Evolutionary conservation across 2,888 invertebrate species (phyloP), one percentile per base, ranked within the genome.

Genomic region (Chromoteleia sp.): DNA sequence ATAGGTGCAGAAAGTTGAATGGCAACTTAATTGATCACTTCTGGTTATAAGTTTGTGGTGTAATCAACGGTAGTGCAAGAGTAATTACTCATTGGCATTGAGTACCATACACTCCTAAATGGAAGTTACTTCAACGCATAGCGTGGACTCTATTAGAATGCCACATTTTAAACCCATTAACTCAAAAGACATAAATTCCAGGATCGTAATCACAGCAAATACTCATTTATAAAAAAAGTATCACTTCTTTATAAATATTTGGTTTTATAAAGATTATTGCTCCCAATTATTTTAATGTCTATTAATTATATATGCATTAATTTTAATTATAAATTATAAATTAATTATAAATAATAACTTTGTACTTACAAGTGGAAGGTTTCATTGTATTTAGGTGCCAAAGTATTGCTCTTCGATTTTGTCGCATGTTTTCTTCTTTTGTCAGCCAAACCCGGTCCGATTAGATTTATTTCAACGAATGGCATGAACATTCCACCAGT

Each of bases 341-440:
- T 7, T 41, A 41, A 41, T 19, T n/a, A 45, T 45, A 7, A 8
- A 19, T 12, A n/a, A 71, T n/a, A 43, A 12, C 8, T 52, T 25
- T 12, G 21, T 61, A 89, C 98, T 97, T 93, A 99, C 99, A 99
- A 99, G 91, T 98, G 97, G 93, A 99, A 99, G 21, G 98, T 98
- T 93, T 99, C 99, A 93, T 99, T 99, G 93, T 97, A 99, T 92
- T 99, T 99, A 0, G 99, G 99, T 81, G 99, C 98, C 98, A 98
- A 98, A 92, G 98, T 98, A 92, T 98, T 98, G 87, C 97, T 97
- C 92, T 99, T 99, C 6, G 99, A 98, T 93, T 99, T 99, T 17
- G 99, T 99, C 29, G 98, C 98, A 91, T 97, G 97, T 92, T 98
- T 99, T 85, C 99, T 94, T 92, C 99, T 99, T 93, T 98, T 99